Evolutionary conservation across 2,113 vertebrate genomes (phyloP), one percentile per base, ranked within the genome.

Genomic region (Hirundichthys speculiger): DNA sequence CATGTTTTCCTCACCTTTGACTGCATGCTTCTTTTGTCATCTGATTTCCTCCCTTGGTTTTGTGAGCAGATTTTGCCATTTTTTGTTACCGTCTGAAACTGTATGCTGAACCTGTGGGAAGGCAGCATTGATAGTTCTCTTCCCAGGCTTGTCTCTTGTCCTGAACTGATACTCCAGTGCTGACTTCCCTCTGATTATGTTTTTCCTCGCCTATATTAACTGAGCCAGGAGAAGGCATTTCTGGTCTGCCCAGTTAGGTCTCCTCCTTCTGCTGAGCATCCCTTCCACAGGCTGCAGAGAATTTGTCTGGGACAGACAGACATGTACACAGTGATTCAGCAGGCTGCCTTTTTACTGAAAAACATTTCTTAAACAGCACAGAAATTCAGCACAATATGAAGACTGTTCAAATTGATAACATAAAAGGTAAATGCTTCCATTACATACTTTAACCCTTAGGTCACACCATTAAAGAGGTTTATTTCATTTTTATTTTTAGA

Each of bases 21-120:
- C 55, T 0, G 18, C 42, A 22, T 79, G 83, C 11, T 60, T 84
- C 53, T 59, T 83, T 25, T 81, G 79, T 39, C 64, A 42, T 69
- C 71, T 89, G 48, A 89, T 83, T 54, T 89, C 77, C 49, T 83
- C 77, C 50, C 40, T 83, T 4, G 83, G 55, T 59, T 89, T 89
- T 55, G 87, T 77, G 15, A 81, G 43, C n/a, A 86, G 53, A 59
- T 89, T 89, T 46, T 85, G 79, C 83, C 83, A 86, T 56, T 88
- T 88, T 69, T 88, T 83, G 59, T 72, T 86, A 68, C 79, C 88
- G 69, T 89, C 85, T 20, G 56, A 76, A 20, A 82, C 75, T 30
- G 75, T 82, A 1, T 79, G 63, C n/a, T 85, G 75, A 39, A 71
- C 59, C 12, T 83, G 68, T 64, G 87, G 85, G 16, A 88, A 88